phyloP scores from a whole-genome alignment of 1,140 invertebrate genomes.

The Drosophila simulans region DNA sequence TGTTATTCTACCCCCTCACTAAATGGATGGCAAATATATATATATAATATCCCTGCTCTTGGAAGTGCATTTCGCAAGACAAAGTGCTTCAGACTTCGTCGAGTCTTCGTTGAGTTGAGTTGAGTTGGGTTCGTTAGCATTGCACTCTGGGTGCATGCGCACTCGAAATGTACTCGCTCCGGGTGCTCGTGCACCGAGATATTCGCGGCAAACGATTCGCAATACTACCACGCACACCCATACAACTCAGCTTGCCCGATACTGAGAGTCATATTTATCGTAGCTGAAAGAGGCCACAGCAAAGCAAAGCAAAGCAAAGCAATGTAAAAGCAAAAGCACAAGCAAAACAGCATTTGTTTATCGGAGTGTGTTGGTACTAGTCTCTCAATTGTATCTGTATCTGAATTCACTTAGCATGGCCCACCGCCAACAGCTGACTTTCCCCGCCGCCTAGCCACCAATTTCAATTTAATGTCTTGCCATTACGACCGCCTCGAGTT shows the following conservation, averaged over 20 bases:
- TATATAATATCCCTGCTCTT: neutral
- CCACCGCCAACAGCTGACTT: constrained; percentile 48
- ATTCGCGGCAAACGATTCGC: constrained; percentile 66
- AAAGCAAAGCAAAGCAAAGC: constrained; percentile 6
- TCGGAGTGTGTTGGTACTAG: neutral
- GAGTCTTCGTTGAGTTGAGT: constrained; percentile 38
- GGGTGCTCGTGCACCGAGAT: constrained; percentile 66
- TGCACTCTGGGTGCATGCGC: constrained; percentile 65
- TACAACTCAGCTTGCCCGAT: neutral
- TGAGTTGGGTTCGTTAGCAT: constrained; percentile 56
- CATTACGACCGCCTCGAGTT: constrained; percentile 1
- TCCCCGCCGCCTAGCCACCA: neutral
- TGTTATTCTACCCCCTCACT: neutral
- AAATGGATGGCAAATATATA: neutral
- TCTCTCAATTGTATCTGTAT: constrained; percentile 13
- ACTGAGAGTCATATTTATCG: constrained; percentile 51
- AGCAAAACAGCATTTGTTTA: neutral
- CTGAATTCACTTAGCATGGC: constrained; percentile 33
- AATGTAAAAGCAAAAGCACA: constrained; percentile 24
- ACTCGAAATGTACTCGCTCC: constrained; percentile 67
- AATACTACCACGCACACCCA: neutral
- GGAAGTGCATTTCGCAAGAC: constrained; percentile 44
- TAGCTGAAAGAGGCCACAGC: constrained; percentile 33
- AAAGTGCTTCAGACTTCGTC: constrained; percentile 24
- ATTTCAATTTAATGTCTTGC: constrained; percentile 10